Base-by-base conservation (phyloP, 2,888 invertebrate species). In the Incurvaria masculella region DNA sequence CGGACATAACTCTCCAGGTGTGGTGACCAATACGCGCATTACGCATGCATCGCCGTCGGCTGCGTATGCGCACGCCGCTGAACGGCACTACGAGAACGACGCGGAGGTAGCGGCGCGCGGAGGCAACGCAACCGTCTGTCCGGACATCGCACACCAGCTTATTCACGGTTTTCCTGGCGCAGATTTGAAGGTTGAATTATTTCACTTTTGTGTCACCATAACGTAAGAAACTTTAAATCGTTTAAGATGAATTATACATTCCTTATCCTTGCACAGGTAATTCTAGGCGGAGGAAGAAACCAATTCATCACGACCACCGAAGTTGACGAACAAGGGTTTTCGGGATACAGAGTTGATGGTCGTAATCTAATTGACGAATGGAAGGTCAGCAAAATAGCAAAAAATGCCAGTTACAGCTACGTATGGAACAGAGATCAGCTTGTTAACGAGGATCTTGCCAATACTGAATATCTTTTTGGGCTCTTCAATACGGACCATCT, bases 1-100 rank as follows among this genome's bases (percentile, higher is more conserved):
- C n/a, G n/a, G n/a, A n/a, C n/a, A n/a, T n/a, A n/a, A n/a, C n/a
- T n/a, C n/a, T n/a, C 55, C 74, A 51, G 86, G 86, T 5, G 61
- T 86, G 3, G 88, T 91, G 5, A 91, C 91, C 1, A 88, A 87
- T 1, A 86, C 89, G 0, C 78, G 89, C 46, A 74, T 91, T 0
- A 91, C 91, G 0, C 88, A 91, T 63, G 91, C 90, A 0, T 88
- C 88, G 2, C 90, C 90, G 0, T 83, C 86, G 1, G 83, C 81
- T 3, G 59, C 62, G 4, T 74, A 64, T 57, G 68, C 70, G 0
- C 68, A 73, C 47, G 72, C 74, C 1, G 83, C 87, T 0, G 70
- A 84, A 52, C 79, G 90, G 1, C 66, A 83, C 53, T 90, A 88
- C 84, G 90, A 90, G 65, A 80, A 73, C 56, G 87, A 89, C 61